Evolutionary conservation across 1,140 invertebrate species (phyloP), one percentile per base, ranked within the genome.

Genomic region (Bombus superbus): DNA sequence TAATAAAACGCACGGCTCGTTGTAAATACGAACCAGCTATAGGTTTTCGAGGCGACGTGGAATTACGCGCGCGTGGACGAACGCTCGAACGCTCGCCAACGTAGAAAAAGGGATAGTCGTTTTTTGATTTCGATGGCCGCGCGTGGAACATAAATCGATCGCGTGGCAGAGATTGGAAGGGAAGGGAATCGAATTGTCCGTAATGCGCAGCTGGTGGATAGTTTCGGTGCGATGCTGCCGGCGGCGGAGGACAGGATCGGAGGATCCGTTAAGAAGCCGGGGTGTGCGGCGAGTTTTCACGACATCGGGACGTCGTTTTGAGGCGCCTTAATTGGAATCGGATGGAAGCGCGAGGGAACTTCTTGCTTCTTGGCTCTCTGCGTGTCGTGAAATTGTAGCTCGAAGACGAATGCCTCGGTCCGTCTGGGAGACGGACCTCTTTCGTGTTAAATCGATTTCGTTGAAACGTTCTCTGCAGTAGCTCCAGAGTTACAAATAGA

Each of bases 281-380:
- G 1, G 15, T 69, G 76, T 64, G 53, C 9, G 42, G 47, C 11
- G 62, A 71, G 71, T 81, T 75, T 85, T 81, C 77, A 62, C 44
- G 75, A 59, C 18, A 22, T 42, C 64, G 40, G 22, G 62, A 66
- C 82, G 59, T 85, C 82, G 72, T 85, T 57, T 42, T 66, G 77
- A 85, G 59, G 32, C 64, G 81, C 62, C 77, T 89, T 89, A 89
- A 89, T 86, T 82, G 86, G 83, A 86, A 88, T 85, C 88, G 74
- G 68, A 89, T 89, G 68, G 59, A 77, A 77, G 28, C 57, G 40
- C 72, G 25, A 71, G 40, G 32, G 13, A 77, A 83, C 78, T 89
- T 86, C 57, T 74, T 76, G 73, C 79, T 77, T 81, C 47, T 40
- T 68, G 71, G 25, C 40, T 44, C 44, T 81, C 35, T 42, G 78